phyloP scores from a whole-genome alignment of 1,140 invertebrate species.

The Cheumatopsyche charites region DNA sequence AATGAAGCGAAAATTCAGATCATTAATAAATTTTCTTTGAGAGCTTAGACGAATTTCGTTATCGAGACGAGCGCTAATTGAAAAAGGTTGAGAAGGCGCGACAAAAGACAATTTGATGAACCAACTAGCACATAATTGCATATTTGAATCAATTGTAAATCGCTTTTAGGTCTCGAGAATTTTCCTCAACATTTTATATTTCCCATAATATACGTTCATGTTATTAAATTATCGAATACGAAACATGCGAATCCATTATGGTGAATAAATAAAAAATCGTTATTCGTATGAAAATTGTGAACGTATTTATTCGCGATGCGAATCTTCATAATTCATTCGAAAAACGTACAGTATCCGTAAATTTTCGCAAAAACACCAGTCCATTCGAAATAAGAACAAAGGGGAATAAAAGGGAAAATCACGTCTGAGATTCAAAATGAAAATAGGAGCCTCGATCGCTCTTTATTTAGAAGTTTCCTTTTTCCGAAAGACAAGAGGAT shows the following conservation, averaged over 20 bases:
- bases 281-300: too few species aligned
- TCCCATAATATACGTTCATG: too few species aligned
- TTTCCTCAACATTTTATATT: too few species aligned
- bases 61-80: background rate
- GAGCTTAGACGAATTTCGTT: constrained; percentile 15
- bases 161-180: too few species aligned
- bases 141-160: background rate
- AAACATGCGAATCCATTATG: too few species aligned
- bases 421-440: constrained; percentile 4
- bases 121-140: background rate
- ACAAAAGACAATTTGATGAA: constrained; percentile 2
- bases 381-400: too few species aligned
- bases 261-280: too few species aligned
- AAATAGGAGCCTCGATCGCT: background rate
- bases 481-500: constrained; percentile 17
- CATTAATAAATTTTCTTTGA: constrained; percentile 27
- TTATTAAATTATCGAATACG: too few species aligned
- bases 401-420: background rate
- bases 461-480: constrained; percentile 2
- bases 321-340: too few species aligned
- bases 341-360: too few species aligned
- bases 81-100: constrained; percentile 16
- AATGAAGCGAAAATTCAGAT: constrained; percentile 13
- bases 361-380: too few species aligned
- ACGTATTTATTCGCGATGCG: too few species aligned